Conservation (phyloP, 2,113 vertebrate genomes). For the Sorex araneus region DNA sequence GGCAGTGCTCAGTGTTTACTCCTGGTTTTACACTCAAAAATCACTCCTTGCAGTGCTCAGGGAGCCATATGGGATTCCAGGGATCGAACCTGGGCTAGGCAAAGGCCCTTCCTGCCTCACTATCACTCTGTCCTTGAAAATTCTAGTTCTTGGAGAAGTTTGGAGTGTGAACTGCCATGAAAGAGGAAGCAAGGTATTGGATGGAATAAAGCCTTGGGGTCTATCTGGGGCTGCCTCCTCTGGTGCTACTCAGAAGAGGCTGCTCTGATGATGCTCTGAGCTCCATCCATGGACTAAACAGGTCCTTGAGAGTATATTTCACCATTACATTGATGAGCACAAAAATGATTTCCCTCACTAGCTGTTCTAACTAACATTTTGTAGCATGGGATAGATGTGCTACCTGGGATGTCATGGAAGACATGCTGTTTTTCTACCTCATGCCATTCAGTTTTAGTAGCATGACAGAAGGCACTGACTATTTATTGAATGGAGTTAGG, state of each 20-base stretch:
- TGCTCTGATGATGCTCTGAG: neutral
- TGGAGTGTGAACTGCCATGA: neutral
- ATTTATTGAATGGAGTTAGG: neutral
- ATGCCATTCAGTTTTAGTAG: neutral
- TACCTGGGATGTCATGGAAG: neutral
- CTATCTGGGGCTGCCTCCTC: neutral
- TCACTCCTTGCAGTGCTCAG: too few relatives aligned
- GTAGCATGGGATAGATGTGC: neutral
- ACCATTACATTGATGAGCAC: neutral
- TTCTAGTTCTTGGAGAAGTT: neutral
- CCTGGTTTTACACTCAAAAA: too few relatives aligned
- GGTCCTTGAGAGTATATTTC: neutral
- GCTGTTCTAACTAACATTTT: neutral
- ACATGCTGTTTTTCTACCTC: neutral
- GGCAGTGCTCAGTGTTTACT: too few relatives aligned
- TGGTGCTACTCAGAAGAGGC: neutral
- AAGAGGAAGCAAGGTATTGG: neutral
- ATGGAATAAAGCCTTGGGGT: neutral
- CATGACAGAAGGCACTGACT: neutral
- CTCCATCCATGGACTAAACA: neutral
- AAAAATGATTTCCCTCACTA: neutral
- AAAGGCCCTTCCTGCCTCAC: too few relatives aligned
- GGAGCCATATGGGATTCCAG: too few relatives aligned
- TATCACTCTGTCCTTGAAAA: too few relatives aligned
- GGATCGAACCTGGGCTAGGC: too few relatives aligned